Conservation (phyloP, 2,888 invertebrate species). For the Cosmia pyralina region DNA sequence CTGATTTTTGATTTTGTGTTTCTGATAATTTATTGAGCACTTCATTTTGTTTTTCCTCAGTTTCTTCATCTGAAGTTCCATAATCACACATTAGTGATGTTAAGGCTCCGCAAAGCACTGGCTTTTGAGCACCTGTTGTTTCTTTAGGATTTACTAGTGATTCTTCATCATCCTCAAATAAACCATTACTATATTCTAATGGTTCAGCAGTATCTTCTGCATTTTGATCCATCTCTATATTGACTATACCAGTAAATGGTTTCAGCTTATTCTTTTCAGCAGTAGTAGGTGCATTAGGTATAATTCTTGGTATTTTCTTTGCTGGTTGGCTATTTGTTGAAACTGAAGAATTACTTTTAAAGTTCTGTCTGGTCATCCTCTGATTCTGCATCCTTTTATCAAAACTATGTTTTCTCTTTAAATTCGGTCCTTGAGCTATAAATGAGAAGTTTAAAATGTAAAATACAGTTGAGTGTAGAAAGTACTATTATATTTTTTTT, state of each 20-base stretch:
- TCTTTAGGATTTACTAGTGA: slow-evolving; percentile 18
- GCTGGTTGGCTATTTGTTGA: slow-evolving; percentile 40
- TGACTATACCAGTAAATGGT: slow-evolving; percentile 87
- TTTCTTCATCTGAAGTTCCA: slow-evolving; percentile 87
- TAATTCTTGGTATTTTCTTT: slow-evolving; percentile 65
- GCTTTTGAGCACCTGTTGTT: slow-evolving; percentile 58
- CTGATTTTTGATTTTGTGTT: background rate
- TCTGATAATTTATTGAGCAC: background rate
- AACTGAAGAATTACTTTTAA: slow-evolving; percentile 37
- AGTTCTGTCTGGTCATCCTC: slow-evolving; percentile 32
- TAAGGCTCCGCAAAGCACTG: slow-evolving; percentile 88
- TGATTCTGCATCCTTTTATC: slow-evolving; percentile 57
- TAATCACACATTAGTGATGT: slow-evolving; percentile 90
- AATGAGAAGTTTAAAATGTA: slow-evolving; percentile 26
- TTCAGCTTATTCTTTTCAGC: slow-evolving; percentile 78
- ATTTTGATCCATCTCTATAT: slow-evolving; percentile 73
- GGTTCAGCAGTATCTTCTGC: slow-evolving; percentile 59
- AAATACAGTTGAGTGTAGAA: background rate
- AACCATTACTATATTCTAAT: slow-evolving; percentile 62
- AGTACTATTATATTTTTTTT: too few relatives aligned
- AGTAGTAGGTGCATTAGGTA: slow-evolving; percentile 64
- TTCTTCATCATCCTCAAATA: slow-evolving; percentile 81
- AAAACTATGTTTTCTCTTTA: slow-evolving; percentile 62
- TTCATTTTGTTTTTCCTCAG: slow-evolving; percentile 43
- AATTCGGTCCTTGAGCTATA: slow-evolving; percentile 49